phyloP scores from a whole-genome alignment of 2,888 invertebrate genomes.

The Galerucella nymphaeae region DNA sequence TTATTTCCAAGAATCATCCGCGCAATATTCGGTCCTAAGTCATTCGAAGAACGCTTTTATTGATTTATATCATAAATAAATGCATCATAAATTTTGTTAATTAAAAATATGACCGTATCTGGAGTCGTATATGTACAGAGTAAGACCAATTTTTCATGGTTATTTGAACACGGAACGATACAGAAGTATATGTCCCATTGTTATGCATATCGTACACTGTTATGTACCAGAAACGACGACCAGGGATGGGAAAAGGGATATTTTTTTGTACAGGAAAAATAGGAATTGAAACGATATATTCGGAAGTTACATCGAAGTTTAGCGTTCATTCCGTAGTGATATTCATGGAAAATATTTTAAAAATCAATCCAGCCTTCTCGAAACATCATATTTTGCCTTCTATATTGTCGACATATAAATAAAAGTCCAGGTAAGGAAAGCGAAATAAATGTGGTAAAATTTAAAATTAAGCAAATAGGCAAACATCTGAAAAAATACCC shows the following conservation, averaged over 20 bases:
- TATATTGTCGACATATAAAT: too few species aligned
- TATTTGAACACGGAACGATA: slow-evolving; percentile 47
- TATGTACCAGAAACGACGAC: neutral
- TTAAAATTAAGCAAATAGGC: too few species aligned
- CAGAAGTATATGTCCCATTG: slow-evolving; percentile 43
- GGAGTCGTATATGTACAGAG: slow-evolving; percentile 45
- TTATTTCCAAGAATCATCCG: slow-evolving; percentile 40
- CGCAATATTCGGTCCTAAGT: slow-evolving; percentile 43
- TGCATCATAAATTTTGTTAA: slow-evolving; percentile 50
- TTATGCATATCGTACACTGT: slow-evolving; percentile 40
- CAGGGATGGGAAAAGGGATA: neutral
- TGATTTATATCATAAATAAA: slow-evolving; percentile 48
- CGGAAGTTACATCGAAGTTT: too few species aligned
- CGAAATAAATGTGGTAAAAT: too few species aligned
- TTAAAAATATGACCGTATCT: slow-evolving; percentile 52
- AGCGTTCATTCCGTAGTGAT: too few species aligned
- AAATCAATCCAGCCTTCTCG: neutral
- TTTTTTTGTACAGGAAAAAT: neutral
- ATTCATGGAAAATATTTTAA: neutral
- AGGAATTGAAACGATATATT: neutral
- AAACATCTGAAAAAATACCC: too few species aligned
- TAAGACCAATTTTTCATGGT: slow-evolving; percentile 49
- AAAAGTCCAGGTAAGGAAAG: too few species aligned
- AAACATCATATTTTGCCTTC: too few species aligned
- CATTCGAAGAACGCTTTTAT: slow-evolving; percentile 42